Evolutionary conservation across 2,797 vertebrate genomes (phyloP), one percentile per base, ranked within the genome.

Genomic region (Lycodopsis pacificus): DNA sequence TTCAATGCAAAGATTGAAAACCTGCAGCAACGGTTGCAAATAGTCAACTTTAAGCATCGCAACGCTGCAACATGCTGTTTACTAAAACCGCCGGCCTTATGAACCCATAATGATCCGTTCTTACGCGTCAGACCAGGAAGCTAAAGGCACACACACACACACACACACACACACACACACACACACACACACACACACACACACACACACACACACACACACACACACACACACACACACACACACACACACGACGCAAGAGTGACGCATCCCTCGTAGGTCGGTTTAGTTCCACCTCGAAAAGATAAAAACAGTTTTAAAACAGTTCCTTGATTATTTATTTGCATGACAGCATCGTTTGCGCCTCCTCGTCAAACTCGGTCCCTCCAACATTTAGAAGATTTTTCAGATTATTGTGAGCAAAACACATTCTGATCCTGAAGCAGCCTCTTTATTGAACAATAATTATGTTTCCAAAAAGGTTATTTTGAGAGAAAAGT

Each of bases 311-410:
- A 40, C 44, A 69, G 32, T 65, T 80, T 80, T 72, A 85, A 86
- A 91, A 91, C 76, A 86, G 58, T 80, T 90, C 71, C 53, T 85
- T 65, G 76, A 84, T 89, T 87, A 88, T 93, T 92, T 93, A 92
- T 93, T 92, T 89, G 88, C 86, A 85, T 74, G 73, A 84, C 14
- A 77, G 67, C 65, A 85, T 71, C 38, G 78, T 80, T 68, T 75
- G 85, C 74, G 61, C 82, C 67, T 75, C 76, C 67, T 71, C 10
- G 5, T 73, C 46, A 65, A 80, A 85, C 49, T 59, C 71, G 77
- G 68, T 76, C 79, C 77, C 84, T 80, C 77, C 72, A 77, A 73
- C 77, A 87, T 74, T 87, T 81, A 79, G 78, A 71, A 77, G 65
- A 2, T 87, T 86, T 87, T 80, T 73, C 49, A 46, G 76, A 88